These are phyloP conservation scores for Falco peregrinus DNA, from an alignment of 2,797 vertebrate genomes.

Conservation along the genomic window DNA sequence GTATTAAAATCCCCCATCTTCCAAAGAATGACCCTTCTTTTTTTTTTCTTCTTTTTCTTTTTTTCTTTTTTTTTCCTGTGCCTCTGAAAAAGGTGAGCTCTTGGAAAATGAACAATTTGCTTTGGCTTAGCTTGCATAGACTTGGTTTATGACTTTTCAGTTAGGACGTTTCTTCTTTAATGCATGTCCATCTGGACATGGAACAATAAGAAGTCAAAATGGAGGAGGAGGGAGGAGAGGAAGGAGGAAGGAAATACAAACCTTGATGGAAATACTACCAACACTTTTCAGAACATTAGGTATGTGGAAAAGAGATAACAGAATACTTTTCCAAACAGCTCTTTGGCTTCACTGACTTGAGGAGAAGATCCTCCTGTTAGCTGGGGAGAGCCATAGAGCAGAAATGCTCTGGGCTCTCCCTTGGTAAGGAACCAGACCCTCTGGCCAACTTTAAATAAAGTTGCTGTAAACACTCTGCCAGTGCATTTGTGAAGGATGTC, in stretches of 20 bases:
- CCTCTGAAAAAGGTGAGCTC: background rate
- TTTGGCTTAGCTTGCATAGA: background rate
- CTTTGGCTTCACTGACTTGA: background rate
- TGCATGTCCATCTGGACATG: background rate
- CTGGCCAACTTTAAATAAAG: background rate
- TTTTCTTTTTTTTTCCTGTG: background rate
- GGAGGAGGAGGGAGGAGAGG: accelerated
- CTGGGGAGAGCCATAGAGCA: background rate
- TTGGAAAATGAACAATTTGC: background rate
- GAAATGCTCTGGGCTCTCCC: background rate
- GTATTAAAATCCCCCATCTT: background rate
- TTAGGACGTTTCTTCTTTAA: background rate
- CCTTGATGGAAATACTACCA: background rate
- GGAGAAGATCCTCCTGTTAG: background rate
- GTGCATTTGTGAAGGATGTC: background rate
- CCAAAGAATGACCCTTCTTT: background rate
- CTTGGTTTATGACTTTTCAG: background rate
- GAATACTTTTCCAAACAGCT: background rate
- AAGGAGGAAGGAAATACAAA: background rate
- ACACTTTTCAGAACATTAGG: too few species aligned
- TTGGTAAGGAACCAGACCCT: background rate
- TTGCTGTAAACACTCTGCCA: background rate
- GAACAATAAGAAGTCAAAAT: background rate
- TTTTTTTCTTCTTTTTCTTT: background rate
- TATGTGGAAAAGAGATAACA: background rate